Conservation (phyloP, 2,797 vertebrate species). For the Cichlasoma orientale region DNA sequence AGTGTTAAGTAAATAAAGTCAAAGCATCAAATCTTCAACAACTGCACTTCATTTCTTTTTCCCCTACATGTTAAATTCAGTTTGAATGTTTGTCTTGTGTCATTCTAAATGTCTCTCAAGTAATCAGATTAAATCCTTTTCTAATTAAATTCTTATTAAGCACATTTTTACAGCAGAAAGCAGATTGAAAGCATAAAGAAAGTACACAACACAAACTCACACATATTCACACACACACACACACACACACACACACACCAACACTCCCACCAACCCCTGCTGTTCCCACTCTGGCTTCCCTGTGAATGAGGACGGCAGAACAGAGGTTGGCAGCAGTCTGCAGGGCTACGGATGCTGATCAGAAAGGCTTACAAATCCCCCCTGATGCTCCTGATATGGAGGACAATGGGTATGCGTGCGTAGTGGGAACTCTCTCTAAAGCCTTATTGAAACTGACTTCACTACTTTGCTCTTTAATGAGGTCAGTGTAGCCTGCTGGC, state of each 20-base stretch:
- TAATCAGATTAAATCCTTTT: background rate
- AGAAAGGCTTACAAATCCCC: slow-evolving; percentile 73
- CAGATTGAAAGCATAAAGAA: background rate
- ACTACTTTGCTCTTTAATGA: slow-evolving; percentile 68
- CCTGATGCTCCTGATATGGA: slow-evolving; percentile 77
- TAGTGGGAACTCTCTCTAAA: slow-evolving; percentile 72
- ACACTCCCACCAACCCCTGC: slow-evolving; percentile 41
- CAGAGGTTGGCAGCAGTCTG: slow-evolving; percentile 76
- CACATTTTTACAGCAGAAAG: background rate
- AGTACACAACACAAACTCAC: slow-evolving; percentile 6
- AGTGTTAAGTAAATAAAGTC: background rate
- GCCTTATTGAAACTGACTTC: slow-evolving; percentile 71
- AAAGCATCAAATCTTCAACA: too few relatives aligned
- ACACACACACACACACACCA: background rate
- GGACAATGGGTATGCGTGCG: slow-evolving; percentile 79
- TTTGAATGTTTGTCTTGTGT: too few relatives aligned
- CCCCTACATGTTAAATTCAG: too few relatives aligned
- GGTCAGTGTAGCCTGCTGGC: slow-evolving; percentile 64
- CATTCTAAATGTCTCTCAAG: background rate
- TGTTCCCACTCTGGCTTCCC: slow-evolving; percentile 57
- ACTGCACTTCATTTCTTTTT: too few relatives aligned
- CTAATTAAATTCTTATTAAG: background rate
- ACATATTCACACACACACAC: background rate
- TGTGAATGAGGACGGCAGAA: slow-evolving; percentile 67
- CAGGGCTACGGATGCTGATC: slow-evolving; percentile 74